phyloP scores from a whole-genome alignment of 2,113 vertebrate genomes.

The Barnardius zonarius region DNA sequence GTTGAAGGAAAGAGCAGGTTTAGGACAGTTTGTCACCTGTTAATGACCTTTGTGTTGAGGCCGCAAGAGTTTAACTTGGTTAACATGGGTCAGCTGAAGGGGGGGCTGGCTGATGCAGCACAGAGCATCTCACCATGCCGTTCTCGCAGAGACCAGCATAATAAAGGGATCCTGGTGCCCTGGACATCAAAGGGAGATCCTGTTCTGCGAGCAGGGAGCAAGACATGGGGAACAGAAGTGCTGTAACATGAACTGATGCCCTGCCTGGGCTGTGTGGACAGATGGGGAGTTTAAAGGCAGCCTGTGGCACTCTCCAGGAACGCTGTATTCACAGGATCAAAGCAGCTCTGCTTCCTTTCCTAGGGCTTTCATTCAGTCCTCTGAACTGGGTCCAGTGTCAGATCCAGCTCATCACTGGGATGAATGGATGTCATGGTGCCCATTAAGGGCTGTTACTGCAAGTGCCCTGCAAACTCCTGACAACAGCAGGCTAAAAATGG shows the following conservation, averaged over 20 bases:
- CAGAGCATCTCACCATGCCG: background rate
- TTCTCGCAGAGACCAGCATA: background rate
- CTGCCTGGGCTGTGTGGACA: background rate
- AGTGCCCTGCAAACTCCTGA: background rate
- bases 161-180: background rate
- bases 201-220: accelerated
- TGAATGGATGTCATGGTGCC: background rate
- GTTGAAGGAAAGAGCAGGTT: background rate
- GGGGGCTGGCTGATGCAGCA: accelerated
- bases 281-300: background rate
- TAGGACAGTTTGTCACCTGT: background rate
- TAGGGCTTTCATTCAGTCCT: background rate
- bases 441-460: background rate
- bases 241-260: background rate
- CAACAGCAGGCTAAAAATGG: background rate
- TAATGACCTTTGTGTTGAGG: background rate
- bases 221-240: accelerated
- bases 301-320: background rate
- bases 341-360: background rate
- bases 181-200: background rate
- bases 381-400: background rate
- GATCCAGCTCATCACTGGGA: background rate
- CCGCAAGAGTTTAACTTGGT: background rate
- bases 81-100: too few relatives aligned
- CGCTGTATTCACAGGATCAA: background rate